Percentiles rank a stretch among this genome's conserved stretches.
Conservation (phyloP, 2,797 vertebrate genomes). For the Chromis chromis region DNA sequence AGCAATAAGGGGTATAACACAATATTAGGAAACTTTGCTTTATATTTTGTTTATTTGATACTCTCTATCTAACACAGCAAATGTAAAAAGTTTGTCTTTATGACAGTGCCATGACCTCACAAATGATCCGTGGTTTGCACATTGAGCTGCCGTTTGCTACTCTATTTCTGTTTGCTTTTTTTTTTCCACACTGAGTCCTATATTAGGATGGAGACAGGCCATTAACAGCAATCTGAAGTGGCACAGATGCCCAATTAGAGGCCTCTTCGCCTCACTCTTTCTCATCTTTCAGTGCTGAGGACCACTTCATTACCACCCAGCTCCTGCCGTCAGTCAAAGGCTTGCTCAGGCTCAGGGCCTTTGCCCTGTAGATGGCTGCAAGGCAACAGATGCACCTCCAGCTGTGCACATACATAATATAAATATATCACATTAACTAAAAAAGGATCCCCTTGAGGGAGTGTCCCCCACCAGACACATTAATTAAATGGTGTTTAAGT, state of each 20-base stretch:
- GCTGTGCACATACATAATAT: slow-evolving; percentile 30
- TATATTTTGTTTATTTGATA: background rate
- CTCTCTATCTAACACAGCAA: background rate
- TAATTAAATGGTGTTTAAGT: slow-evolving; percentile 21
- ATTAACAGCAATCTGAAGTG: slow-evolving; percentile 58
- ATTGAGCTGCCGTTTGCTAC: slow-evolving; percentile 18
- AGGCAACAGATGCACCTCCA: slow-evolving; percentile 28
- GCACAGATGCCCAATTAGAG: slow-evolving; percentile 61
- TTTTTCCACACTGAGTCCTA: slow-evolving; percentile 31
- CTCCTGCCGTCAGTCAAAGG: slow-evolving; percentile 46
- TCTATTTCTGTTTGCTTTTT: slow-evolving; percentile 35
- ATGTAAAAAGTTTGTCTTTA: slow-evolving; percentile 8
- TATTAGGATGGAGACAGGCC: slow-evolving; percentile 39
- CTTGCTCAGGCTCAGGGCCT: slow-evolving; percentile 9
- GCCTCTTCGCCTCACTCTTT: slow-evolving; percentile 38
- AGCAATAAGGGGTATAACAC: background rate
- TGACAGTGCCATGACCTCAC: background rate
- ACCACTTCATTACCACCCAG: slow-evolving; percentile 70
- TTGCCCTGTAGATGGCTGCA: slow-evolving; percentile 5
- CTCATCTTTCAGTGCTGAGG: slow-evolving; percentile 44
- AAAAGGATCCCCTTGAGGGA: background rate
- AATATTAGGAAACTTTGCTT: background rate
- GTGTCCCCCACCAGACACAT: background rate
- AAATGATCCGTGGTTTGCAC: background rate
- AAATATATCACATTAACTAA: slow-evolving; percentile 20